Evolutionary conservation across 1,140 invertebrate genomes (phyloP).

Genomic region (Diabrotica virgifera): DNA sequence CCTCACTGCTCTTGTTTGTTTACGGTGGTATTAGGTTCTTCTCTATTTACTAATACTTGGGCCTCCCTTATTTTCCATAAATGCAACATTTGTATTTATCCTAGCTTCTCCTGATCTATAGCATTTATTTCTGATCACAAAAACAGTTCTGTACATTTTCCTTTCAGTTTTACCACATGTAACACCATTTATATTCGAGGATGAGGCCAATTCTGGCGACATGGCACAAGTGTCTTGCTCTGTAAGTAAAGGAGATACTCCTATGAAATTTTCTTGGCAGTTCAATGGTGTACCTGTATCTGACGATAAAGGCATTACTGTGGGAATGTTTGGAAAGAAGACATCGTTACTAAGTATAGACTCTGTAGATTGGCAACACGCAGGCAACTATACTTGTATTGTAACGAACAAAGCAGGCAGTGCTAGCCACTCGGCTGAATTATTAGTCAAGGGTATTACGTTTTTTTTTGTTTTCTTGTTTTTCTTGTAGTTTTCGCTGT

Average conservation of each 20-base stretch:
- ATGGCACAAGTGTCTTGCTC: conserved; percentile 67
- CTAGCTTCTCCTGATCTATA: too few species aligned
- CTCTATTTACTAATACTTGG: too few species aligned
- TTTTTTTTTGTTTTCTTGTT: conserved; percentile 51
- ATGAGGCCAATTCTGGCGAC: conserved; percentile 69
- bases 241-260: conserved; percentile 73
- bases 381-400: conserved; percentile 61
- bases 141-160: conserved; percentile 59
- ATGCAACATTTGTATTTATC: too few species aligned
- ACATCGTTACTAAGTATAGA: conserved; percentile 60
- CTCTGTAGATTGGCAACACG: conserved; percentile 55
- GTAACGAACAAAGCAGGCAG: conserved; percentile 59
- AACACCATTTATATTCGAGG: conserved; percentile 48
- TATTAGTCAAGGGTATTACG: conserved; percentile 68
- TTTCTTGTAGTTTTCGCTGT: too few species aligned
- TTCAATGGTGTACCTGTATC: conserved; percentile 35
- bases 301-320: conserved; percentile 45
- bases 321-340: conserved; percentile 52
- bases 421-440: conserved; percentile 45
- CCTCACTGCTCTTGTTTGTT: too few species aligned
- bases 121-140: too few species aligned
- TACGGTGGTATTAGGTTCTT: too few species aligned
- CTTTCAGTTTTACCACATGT: conserved; percentile 38
- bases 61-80: too few species aligned
- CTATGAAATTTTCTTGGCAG: conserved; percentile 68